Conservation (phyloP, 2,113 vertebrate genomes). For the Bos taurus region ARS-UCD2.0 NC_037351.1:45645001-45645500, state of each 20-base stretch:
- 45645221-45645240: slow-evolving; percentile 37
- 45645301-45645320: slow-evolving; percentile 44
- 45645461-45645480: background rate
- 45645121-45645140: background rate
- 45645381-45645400: slow-evolving; percentile 17
- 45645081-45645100: background rate
- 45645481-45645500: background rate
- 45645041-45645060: background rate
- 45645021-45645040: background rate
- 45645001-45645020: background rate
- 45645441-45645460: slow-evolving; percentile 50
- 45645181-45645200: background rate
- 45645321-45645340: slow-evolving; percentile 37
- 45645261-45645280: background rate
- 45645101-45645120: background rate
- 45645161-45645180: background rate
- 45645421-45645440: background rate
- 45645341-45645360: slow-evolving; percentile 37
- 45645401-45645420: slow-evolving; percentile 41
- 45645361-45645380: slow-evolving; percentile 35
- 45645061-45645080: background rate
- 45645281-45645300: slow-evolving; percentile 23
- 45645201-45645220: background rate
- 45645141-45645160: background rate
- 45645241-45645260: slow-evolving; percentile 42